Base-by-base conservation (phyloP, 2,888 invertebrate genomes). In the Chrysodeixis includens region DNA sequence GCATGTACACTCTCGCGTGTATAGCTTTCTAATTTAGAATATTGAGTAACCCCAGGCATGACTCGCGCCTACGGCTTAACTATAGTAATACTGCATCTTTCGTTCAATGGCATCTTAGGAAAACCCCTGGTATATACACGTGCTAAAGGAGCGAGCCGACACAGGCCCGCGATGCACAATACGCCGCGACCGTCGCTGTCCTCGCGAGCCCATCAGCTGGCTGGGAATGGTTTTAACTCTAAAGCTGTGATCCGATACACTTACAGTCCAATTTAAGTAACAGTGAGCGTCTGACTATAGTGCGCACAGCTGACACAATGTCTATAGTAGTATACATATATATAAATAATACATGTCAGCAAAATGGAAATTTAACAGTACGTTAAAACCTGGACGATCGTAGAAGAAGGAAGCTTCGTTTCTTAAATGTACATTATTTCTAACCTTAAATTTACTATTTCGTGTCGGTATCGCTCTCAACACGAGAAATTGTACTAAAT, bases 321-420 rank as follows among this genome's bases (percentile, higher is more conserved):
- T 35, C 14, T 16, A 46, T 18, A 18, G 46, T 16, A 16, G 18
- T 8, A 2, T 16, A 46, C 18, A 7, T 12, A 49, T 10, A 18
- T n/a, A n/a, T n/a, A n/a, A n/a, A n/a, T n/a, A 20, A 10, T 12
- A 8, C n/a, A 14, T 30, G 26, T 61, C 52, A 49, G 58, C 14
- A 35, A 35, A 35, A 35, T 35, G 16, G 35, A 32, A 55, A 65
- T 62, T 54, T 46, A 62, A 55, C 46, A 52, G 57, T 44, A 65
- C 40, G 58, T 62, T 61, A 46, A 55, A 57, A 71, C 54, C 53
- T 69, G 78, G 76, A 71, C 78, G 69, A 76, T 65, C 53, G 51
- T 65, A 78, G 58, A 66, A 74, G 71, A 74, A 74, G 72, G 79
- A 79, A 79, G 79, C 74, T 69, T 79, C 62, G 70, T 74, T 71